A percentile compares a stretch with the other conserved stretches of the same genome.
Conservation (phyloP, 1,140 invertebrate species). For the Danaus melanippus region DNA sequence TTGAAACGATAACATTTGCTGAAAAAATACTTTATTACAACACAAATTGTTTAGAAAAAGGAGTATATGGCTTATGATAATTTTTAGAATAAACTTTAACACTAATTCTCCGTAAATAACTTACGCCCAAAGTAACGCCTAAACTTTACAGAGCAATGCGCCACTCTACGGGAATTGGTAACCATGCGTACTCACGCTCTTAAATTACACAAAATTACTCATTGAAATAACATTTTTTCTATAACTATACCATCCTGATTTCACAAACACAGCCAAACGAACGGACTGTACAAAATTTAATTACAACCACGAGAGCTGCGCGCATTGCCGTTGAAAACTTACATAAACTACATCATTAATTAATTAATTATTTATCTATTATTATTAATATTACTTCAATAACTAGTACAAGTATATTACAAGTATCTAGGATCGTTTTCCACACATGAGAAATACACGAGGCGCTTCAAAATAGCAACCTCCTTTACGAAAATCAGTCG, state of each 20-base stretch:
- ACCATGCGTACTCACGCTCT: constrained; percentile 9
- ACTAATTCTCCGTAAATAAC: constrained; percentile 19
- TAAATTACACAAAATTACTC: constrained; percentile 13
- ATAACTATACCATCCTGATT: constrained; percentile 8
- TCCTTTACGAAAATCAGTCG: constrained; percentile 11
- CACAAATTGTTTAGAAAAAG: constrained; percentile 22
- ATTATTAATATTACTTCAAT: constrained; percentile 13
- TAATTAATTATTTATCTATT: constrained; percentile 1
- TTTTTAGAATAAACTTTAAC: constrained; percentile 14
- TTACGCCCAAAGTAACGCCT: constrained; percentile 14
- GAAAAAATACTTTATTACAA: constrained; percentile 30
- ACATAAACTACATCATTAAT: constrained; percentile 16
- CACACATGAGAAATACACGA: neutral
- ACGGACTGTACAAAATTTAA: constrained; percentile 6
- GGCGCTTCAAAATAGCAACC: constrained; percentile 3
- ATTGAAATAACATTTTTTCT: constrained; percentile 5
- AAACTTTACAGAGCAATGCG: constrained; percentile 23
- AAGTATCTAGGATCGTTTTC: constrained; percentile 9
- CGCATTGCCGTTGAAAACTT: constrained; percentile 15
- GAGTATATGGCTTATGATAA: constrained; percentile 15
- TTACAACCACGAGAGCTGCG: constrained; percentile 5
- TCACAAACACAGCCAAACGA: constrained; percentile 1
- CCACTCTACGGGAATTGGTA: constrained; percentile 11
- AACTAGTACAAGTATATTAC: constrained; percentile 17
- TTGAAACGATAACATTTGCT: constrained; percentile 7